Conservation (phyloP, 2,797 vertebrate genomes). For the Pempheris klunzingeri region DNA sequence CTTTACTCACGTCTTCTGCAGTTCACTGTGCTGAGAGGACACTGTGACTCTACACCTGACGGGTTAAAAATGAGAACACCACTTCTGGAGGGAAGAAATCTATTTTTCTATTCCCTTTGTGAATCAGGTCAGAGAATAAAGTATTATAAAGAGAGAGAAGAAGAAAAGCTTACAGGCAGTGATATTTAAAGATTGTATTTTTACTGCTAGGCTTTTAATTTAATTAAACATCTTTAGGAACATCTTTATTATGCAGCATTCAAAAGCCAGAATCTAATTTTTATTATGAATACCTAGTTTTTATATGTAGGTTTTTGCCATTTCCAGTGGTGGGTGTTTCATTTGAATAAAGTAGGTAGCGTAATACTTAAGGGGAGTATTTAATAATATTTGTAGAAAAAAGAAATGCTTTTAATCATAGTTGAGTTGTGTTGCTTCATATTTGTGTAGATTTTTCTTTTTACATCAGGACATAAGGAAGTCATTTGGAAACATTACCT, state of each 20-base stretch:
- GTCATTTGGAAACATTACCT: background rate
- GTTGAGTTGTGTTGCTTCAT: background rate
- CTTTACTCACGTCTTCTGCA: background rate
- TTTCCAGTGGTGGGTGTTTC: background rate
- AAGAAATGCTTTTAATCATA: background rate
- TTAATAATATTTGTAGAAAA: background rate
- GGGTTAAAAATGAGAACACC: slow-evolving; percentile 13
- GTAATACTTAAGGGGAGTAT: background rate
- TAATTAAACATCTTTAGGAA: slow-evolving; percentile 23
- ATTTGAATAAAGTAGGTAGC: background rate
- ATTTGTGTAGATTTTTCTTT: background rate
- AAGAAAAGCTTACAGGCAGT: slow-evolving; percentile 21
- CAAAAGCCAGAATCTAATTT: background rate
- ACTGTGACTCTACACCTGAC: slow-evolving; percentile 12
- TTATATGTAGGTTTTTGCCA: background rate
- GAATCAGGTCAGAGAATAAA: slow-evolving; percentile 37
- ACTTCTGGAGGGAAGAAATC: background rate
- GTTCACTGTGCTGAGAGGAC: slow-evolving; percentile 1
- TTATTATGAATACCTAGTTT: background rate
- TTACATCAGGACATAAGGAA: background rate
- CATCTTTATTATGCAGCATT: background rate
- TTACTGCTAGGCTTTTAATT: slow-evolving; percentile 9
- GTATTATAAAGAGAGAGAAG: slow-evolving; percentile 9
- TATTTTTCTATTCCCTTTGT: slow-evolving; percentile 41
- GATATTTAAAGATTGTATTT: slow-evolving; percentile 33